A percentile compares a stretch with the other conserved stretches of the same genome.
Evolutionary conservation across 2,797 vertebrate species (phyloP).

Genomic region (Dermochelys coriacea): DNA sequence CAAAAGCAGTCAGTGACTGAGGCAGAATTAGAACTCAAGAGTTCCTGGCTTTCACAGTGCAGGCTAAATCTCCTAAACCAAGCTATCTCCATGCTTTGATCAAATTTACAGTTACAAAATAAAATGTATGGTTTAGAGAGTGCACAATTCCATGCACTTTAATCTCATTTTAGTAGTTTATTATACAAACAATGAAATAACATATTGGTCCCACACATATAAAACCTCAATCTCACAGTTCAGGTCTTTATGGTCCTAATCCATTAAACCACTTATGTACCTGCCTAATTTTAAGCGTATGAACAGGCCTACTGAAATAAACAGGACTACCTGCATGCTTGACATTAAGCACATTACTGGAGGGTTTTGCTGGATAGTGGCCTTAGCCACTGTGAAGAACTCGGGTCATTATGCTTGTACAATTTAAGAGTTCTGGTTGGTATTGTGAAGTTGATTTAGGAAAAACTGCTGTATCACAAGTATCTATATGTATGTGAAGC

Average conservation of each 20-base stretch:
- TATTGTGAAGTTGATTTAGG: neutral
- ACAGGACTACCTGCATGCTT: neutral
- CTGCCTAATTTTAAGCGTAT: neutral
- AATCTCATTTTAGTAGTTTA: neutral
- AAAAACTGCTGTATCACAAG: neutral
- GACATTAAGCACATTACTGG: neutral
- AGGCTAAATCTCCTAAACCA: neutral
- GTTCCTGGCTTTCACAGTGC: neutral
- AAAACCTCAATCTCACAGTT: neutral
- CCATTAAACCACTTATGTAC: neutral
- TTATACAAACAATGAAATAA: neutral
- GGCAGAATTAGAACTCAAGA: neutral
- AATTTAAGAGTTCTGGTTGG: neutral
- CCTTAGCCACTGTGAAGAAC: neutral
- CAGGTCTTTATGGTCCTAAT: neutral
- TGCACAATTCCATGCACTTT: neutral
- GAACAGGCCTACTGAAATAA: neutral
- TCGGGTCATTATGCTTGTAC: neutral
- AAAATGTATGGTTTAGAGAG: neutral
- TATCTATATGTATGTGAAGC: neutral
- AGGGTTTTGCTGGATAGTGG: neutral
- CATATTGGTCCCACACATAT: neutral
- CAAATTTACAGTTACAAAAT: neutral
- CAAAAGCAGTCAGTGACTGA: neutral
- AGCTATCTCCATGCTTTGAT: neutral